Evolutionary conservation across 2,113 vertebrate genomes (phyloP).

Genomic region (Microcebus jonahi): DNA sequence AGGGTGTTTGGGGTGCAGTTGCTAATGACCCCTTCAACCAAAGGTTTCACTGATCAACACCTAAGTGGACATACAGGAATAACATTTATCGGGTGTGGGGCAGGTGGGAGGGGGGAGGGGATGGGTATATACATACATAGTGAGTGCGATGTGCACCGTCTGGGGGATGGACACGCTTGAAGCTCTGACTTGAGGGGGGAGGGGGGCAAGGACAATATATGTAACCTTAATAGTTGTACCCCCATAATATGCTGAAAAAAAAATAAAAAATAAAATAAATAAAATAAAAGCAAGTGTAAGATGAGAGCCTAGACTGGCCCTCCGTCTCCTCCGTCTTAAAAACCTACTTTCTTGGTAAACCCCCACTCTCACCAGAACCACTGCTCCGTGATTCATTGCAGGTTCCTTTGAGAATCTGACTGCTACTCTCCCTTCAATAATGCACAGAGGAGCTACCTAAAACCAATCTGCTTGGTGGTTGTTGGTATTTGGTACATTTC

Average conservation of each 20-base stretch:
- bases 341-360: slow-evolving; percentile 28
- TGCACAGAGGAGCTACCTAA: slow-evolving; percentile 16
- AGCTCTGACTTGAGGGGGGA: no score
- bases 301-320: background rate
- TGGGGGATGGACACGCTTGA: no score
- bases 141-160: no score
- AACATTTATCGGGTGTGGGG: no score
- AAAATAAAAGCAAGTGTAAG: background rate
- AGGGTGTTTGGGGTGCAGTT: background rate
- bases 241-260: no score
- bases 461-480: background rate
- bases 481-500: background rate
- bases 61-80: no score
- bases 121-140: no score
- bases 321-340: background rate
- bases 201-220: no score
- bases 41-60: background rate
- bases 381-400: background rate
- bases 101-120: no score
- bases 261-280: no score
- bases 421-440: background rate
- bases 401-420: slow-evolving; percentile 29
- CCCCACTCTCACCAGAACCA: background rate
- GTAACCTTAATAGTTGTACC: no score
- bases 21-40: slow-evolving; percentile 15